Conservation (phyloP, 35 echinoderm and acorn worm species). For the Amphiura filiformis region DNA sequence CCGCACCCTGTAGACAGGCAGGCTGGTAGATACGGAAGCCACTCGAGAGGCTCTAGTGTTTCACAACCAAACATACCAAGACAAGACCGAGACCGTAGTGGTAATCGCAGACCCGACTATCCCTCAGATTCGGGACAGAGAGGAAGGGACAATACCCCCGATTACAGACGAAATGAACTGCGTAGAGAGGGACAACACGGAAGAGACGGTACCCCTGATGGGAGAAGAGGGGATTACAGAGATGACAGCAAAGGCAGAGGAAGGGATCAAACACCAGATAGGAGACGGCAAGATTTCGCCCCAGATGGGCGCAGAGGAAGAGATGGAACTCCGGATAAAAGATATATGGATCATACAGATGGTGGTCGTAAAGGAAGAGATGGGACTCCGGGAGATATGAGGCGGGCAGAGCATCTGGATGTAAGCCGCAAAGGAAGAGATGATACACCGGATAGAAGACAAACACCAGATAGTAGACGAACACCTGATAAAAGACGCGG, state of each 20-base stretch:
- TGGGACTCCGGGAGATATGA: constrained; percentile 11
- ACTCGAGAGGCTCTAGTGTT: not conserved
- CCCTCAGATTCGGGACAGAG: not conserved
- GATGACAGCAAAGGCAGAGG: constrained; percentile 19
- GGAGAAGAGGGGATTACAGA: constrained; percentile 17
- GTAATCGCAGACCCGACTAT: constrained; percentile 8
- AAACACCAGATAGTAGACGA: not conserved
- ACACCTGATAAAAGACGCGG: constrained; percentile 6
- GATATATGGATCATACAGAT: not conserved
- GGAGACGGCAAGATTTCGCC: not conserved
- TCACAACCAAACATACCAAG: not conserved
- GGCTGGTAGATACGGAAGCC: not conserved
- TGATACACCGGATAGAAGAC: not conserved
- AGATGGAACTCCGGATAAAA: not conserved
- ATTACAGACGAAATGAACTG: not conserved
- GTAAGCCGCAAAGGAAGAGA: not conserved
- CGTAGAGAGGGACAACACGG: constrained; percentile 1
- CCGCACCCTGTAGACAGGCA: not conserved
- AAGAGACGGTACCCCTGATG: constrained; percentile 30
- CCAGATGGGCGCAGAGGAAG: not conserved
- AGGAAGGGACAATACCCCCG: constrained; percentile 12
- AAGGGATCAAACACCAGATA: constrained; percentile 46
- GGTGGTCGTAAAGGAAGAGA: not conserved
- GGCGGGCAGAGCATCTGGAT: constrained; percentile 2
- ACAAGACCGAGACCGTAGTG: not conserved